A percentile compares a stretch with the other conserved stretches of the same genome.
These are phyloP conservation scores for Hydrophis major DNA, from an alignment of 2,797 vertebrate species.

Conservation along the genomic window DNA sequence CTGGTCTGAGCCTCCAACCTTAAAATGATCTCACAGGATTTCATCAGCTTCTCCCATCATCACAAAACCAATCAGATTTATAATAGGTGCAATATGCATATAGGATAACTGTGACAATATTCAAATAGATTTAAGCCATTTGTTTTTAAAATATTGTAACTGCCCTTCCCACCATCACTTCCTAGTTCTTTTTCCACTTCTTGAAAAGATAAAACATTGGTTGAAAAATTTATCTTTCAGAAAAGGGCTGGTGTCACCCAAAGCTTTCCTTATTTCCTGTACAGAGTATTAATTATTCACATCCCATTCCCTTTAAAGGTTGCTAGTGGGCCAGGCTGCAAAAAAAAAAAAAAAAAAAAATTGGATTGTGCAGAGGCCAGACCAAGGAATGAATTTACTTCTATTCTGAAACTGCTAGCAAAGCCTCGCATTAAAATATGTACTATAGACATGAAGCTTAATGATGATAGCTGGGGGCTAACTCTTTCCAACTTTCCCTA, in stretches of 20 bases:
- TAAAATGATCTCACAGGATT: conserved; percentile 52
- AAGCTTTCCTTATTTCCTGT: conserved; percentile 35
- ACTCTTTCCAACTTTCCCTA: not conserved
- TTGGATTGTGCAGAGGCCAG: conserved; percentile 26
- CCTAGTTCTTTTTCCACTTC: not conserved
- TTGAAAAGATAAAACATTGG: conserved; percentile 35
- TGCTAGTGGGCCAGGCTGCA: conserved; percentile 48
- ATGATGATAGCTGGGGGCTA: not conserved
- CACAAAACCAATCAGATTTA: conserved; percentile 22
- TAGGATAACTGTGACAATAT: conserved; percentile 16
- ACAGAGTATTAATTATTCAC: conserved; percentile 38
- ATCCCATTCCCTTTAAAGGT: conserved; percentile 34
- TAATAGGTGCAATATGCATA: conserved; percentile 4
- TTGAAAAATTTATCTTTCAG: conserved; percentile 6
- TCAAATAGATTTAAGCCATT: conserved; percentile 31
- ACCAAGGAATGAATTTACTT: conserved; percentile 50
- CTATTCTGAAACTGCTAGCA: conserved; percentile 40
- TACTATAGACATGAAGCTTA: not conserved
- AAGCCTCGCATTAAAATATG: conserved; percentile 12
- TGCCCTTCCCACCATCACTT: not conserved
- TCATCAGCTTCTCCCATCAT: conserved; percentile 55
- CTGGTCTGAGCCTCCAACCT: conserved; percentile 45
- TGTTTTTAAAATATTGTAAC: conserved; percentile 40
- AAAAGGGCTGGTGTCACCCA: conserved; percentile 27
- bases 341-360: conserved; percentile 13